phyloP scores from a whole-genome alignment of 2,888 invertebrate species.

The Diachrysia chrysitis region DNA sequence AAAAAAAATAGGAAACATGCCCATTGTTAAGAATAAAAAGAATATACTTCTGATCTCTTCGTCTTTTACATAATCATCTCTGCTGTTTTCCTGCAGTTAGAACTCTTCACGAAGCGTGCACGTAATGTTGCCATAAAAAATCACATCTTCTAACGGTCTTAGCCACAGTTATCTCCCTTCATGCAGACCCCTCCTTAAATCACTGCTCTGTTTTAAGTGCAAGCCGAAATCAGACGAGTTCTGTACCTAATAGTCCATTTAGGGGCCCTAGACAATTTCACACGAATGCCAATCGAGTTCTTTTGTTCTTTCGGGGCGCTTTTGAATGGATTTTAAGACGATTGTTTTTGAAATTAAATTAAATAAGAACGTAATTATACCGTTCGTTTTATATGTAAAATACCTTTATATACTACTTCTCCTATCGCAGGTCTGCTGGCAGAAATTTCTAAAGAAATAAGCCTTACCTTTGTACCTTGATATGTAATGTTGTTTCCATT shows the following conservation, averaged over 20 bases:
- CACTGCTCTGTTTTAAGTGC: slow-evolving; percentile 62
- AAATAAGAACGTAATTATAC: slow-evolving; percentile 14
- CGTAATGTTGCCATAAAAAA: background rate
- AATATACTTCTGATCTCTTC: background rate
- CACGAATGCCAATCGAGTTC: slow-evolving; percentile 69
- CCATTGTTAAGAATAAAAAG: background rate
- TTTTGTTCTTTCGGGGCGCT: slow-evolving; percentile 64
- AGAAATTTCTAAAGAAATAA: too few species aligned
- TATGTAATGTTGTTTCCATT: too few species aligned
- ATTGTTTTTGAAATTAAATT: slow-evolving; percentile 43
- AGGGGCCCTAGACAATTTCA: slow-evolving; percentile 70
- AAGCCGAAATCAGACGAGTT: slow-evolving; percentile 60
- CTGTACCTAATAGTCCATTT: slow-evolving; percentile 78
- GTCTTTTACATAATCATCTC: background rate
- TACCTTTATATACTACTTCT: too few species aligned
- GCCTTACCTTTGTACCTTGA: too few species aligned
- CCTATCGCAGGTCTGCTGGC: too few species aligned
- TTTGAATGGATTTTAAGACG: slow-evolving; percentile 46
- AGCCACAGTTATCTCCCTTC: slow-evolving; percentile 55
- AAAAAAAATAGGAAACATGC: too few species aligned
- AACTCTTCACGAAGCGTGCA: background rate
- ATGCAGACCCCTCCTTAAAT: slow-evolving; percentile 64
- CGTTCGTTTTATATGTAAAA: background rate
- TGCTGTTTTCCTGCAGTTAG: background rate
- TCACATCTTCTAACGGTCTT: slow-evolving; percentile 47